A percentile compares a stretch with the other conserved stretches of the same genome.
These are phyloP conservation scores for Telenomus remus DNA, from an alignment of 1,140 invertebrate species.

Conservation along the genomic window DNA sequence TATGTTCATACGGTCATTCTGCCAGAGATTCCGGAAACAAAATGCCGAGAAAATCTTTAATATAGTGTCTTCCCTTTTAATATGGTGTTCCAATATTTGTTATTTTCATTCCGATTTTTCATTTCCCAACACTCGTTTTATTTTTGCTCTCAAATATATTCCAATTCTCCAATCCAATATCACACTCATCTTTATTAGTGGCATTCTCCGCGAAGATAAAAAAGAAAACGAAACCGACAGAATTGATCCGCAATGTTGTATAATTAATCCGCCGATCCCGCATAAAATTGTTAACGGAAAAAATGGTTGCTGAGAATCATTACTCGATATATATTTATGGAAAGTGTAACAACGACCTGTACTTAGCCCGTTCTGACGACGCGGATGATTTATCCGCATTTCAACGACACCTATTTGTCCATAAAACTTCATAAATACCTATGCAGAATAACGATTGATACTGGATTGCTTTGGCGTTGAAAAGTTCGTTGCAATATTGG, in stretches of 20 bases:
- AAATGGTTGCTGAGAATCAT: no score
- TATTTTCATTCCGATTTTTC: slow-evolving; percentile 22
- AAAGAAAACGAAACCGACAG: no score
- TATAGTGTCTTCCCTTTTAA: slow-evolving; percentile 42
- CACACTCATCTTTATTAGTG: no score
- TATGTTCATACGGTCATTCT: slow-evolving; percentile 44
- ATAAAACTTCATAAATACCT: slow-evolving; percentile 1
- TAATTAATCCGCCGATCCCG: no score
- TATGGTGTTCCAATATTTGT: slow-evolving; percentile 17
- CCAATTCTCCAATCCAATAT: not conserved
- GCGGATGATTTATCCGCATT: no score
- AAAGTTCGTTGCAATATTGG: slow-evolving; percentile 3
- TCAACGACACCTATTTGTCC: not conserved
- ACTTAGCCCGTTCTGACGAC: no score
- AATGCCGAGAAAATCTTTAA: slow-evolving; percentile 46
- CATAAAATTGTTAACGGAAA: no score
- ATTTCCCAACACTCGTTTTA: not conserved
- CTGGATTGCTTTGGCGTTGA: not conserved
- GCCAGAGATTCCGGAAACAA: slow-evolving; percentile 46
- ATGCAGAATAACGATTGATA: not conserved
- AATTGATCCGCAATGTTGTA: no score
- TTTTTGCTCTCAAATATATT: not conserved
- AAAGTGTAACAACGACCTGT: no score
- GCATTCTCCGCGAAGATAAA: no score
- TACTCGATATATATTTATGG: no score